phyloP scores from a whole-genome alignment of 37 sponge, comb jelly and placozoan genomes.

The Oscarella lobularis region DNA sequence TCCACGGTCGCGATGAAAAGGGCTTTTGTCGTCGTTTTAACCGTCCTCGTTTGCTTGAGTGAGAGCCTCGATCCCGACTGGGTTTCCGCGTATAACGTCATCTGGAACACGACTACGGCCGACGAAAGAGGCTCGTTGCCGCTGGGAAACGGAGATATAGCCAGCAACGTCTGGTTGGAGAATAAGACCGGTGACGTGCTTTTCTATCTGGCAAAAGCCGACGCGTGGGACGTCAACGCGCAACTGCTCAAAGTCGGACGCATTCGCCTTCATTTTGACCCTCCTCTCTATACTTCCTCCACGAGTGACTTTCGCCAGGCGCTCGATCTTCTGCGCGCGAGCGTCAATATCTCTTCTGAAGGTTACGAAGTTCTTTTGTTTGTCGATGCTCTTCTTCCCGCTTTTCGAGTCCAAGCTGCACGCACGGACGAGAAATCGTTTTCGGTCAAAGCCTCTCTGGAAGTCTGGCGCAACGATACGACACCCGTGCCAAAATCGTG shows the following conservation, averaged over 20 bases:
- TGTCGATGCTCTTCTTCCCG: not conserved
- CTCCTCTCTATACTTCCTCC: not conserved
- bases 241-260: not conserved
- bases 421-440: not conserved
- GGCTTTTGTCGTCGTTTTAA: not conserved
- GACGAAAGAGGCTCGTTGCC: not conserved
- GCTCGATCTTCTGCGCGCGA: not conserved
- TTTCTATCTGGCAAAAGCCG: not conserved
- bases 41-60: not conserved
- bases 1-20: too few species aligned
- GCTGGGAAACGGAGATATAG: not conserved
- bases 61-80: not conserved
- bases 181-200: not conserved
- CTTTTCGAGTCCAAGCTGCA: not conserved
- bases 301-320: not conserved
- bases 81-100: not conserved
- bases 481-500: too few species aligned
- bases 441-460: not conserved
- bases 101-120: not conserved
- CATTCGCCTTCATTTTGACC: not conserved
- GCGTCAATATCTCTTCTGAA: not conserved
- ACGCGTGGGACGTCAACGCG: conserved; percentile 1
- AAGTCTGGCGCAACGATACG: not conserved
- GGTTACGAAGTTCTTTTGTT: not conserved
- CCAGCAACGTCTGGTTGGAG: conserved; percentile 1